Evolutionary conservation across 1,140 invertebrate genomes (phyloP).

Genomic region (Arion vulgaris): DNA sequence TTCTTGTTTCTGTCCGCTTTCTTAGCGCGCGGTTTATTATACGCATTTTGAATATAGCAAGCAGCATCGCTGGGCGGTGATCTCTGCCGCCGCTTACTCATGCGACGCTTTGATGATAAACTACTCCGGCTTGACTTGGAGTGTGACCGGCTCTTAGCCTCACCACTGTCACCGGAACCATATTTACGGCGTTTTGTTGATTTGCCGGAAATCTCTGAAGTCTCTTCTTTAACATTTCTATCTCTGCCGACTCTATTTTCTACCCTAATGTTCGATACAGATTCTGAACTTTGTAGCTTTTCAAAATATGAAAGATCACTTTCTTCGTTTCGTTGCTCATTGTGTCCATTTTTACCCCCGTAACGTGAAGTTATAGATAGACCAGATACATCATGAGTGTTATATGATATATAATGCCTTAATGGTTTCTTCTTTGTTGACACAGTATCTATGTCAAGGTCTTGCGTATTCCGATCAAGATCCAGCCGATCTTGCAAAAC

Average conservation of each 20-base stretch:
- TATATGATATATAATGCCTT: not conserved
- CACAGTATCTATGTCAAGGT: not conserved
- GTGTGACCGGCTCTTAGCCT: not conserved
- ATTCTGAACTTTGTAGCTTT: not conserved
- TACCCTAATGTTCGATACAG: not conserved
- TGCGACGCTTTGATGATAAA: not conserved
- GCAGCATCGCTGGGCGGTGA: not conserved
- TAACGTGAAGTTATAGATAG: no score
- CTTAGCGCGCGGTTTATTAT: not conserved
- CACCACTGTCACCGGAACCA: not conserved
- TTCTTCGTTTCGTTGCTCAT: not conserved
- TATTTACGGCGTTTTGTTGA: not conserved
- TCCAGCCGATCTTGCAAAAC: not conserved
- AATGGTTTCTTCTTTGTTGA: not conserved
- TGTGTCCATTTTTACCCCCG: not conserved
- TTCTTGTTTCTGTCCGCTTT: not conserved
- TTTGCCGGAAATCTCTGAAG: not conserved
- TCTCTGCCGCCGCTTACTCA: not conserved
- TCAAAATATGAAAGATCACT: not conserved
- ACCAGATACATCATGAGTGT: not conserved
- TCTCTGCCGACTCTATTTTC: not conserved
- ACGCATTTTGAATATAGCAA: not conserved
- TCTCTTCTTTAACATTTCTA: not conserved
- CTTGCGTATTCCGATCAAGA: not conserved
- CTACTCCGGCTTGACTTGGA: not conserved